Conservation (phyloP, 2,113 vertebrate species). For the Pitta sordida region DNA sequence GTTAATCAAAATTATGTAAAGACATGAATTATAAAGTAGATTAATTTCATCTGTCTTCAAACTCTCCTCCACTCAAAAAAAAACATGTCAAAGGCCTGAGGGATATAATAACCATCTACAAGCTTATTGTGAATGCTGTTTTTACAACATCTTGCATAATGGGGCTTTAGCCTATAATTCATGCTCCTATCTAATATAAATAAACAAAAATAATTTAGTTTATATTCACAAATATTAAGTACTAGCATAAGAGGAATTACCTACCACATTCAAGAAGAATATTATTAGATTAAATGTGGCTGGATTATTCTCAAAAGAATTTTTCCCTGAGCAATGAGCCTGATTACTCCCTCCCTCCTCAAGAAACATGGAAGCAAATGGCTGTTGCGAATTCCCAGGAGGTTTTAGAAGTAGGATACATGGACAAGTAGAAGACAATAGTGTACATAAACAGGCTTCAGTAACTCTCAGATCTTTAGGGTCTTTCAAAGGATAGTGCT, state of each 20-base stretch:
- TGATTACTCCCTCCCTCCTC: background rate
- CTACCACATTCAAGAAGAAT: background rate
- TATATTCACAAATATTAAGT: background rate
- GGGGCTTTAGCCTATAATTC: background rate
- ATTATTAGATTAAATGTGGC: background rate
- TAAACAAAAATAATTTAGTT: background rate
- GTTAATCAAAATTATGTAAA: slow-evolving; percentile 14
- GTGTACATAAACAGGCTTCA: background rate
- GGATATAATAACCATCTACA: background rate
- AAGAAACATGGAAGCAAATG: background rate
- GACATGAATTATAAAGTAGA: background rate
- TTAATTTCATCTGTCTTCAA: background rate
- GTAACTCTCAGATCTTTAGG: background rate
- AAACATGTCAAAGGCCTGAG: background rate
- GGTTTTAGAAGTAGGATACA: background rate
- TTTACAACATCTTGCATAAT: background rate
- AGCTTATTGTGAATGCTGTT: background rate
- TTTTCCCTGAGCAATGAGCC: background rate
- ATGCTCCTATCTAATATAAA: background rate
- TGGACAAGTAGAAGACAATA: background rate
- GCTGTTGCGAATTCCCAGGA: background rate
- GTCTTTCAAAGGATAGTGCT: background rate
- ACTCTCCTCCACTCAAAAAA: background rate
- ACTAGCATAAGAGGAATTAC: background rate
- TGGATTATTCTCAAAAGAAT: background rate